Evolutionary conservation across 2,797 vertebrate genomes (phyloP), one percentile per base, ranked within the genome.

Genomic region (Percopsis omiscomaycus): DNA sequence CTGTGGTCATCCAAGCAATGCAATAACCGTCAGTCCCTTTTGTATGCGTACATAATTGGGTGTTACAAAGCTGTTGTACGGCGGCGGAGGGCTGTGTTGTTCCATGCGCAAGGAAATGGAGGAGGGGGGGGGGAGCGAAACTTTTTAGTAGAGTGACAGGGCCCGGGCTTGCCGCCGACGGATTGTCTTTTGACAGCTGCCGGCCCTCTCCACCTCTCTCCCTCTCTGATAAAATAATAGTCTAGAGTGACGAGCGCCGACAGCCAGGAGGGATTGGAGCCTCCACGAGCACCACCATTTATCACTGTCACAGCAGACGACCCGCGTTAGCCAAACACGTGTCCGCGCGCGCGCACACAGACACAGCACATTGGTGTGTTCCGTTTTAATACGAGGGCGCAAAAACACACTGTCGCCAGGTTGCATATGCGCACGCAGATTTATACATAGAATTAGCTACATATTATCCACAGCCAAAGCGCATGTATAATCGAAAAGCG

Each of bases 261-360:
- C 85, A 88, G 87, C 74, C 75, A 48, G 77, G 79, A 82, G 82
- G 79, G 77, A 79, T 56, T 59, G n/a, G 80, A 79, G 79, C 70
- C 75, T 71, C 74, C 37, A 67, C 61, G 74, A 76, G 70, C 75
- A 66, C 54, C 16, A 59, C 74, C 79, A 86, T 91, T 88, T 78
- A 87, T 92, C 89, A 90, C 78, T 84, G 88, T 89, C 86, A 85
- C 51, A 30, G 74, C 74, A 77, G 75, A 82, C 82, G 68, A 73
- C 78, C 68, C 65, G 16, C 55, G 66, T 66, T 66, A 55, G 65
- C 51, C 46, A 69, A 81, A 69, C 74, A 57, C 73, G 71, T 55
- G 11, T 27, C 59, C 37, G 69, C 73, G 70, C 56, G 70, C 56
- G 78, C 53, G 56, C 27, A 49, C 5, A 55, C 46, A 73, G 46